Evolutionary conservation across 2,888 invertebrate genomes (phyloP).

Genomic region (Calameuta pallipes): DNA sequence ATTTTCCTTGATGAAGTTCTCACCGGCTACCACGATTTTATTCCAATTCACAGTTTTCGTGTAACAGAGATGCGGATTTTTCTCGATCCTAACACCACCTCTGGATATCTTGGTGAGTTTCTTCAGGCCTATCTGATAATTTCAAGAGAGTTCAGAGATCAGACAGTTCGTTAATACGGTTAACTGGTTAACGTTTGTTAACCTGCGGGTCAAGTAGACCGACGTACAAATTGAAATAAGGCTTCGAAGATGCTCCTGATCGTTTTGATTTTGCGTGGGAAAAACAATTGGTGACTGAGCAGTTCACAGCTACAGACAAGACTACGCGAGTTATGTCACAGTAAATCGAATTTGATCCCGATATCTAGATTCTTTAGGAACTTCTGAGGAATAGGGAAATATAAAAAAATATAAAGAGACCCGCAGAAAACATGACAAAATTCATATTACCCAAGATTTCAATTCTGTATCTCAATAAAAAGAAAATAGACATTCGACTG

Average conservation of each 20-base stretch:
- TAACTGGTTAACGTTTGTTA: constrained; percentile 53
- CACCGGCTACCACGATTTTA: constrained; percentile 68
- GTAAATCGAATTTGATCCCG: background rate
- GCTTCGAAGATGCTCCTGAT: constrained; percentile 26
- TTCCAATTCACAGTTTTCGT: constrained; percentile 78
- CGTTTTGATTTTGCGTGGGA: constrained; percentile 49
- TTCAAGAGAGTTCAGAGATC: constrained; percentile 28
- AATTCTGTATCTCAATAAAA: background rate
- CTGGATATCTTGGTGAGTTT: constrained; percentile 80
- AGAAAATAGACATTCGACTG: background rate
- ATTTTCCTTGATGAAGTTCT: constrained; percentile 59
- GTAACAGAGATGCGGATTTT: constrained; percentile 82
- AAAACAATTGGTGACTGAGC: constrained; percentile 17
- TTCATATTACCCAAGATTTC: background rate
- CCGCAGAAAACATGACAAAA: background rate
- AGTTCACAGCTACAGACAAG: background rate
- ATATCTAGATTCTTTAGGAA: background rate
- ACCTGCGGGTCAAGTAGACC: constrained; percentile 45
- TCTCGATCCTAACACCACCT: constrained; percentile 84
- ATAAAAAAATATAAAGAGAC: background rate
- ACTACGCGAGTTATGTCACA: background rate
- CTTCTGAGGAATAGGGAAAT: background rate
- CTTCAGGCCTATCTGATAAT: constrained; percentile 77
- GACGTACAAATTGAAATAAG: constrained; percentile 29
- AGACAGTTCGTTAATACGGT: constrained; percentile 46